phyloP scores from a whole-genome alignment of 2,113 vertebrate species.

The Alexandromys fortis region DNA sequence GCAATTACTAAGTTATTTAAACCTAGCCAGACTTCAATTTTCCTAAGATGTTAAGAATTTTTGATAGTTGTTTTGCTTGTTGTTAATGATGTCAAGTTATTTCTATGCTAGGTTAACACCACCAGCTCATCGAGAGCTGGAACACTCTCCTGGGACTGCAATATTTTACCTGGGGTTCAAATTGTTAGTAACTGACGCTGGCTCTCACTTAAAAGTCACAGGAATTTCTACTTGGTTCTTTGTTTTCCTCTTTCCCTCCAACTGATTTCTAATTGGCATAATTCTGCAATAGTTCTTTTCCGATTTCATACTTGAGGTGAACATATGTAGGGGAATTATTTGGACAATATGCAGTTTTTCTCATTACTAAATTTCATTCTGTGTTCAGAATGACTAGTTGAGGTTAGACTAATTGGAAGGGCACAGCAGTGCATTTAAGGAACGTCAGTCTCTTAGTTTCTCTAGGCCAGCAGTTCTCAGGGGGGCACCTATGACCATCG shows the following conservation, averaged over 20 bases:
- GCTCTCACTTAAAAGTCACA: slow-evolving; percentile 15
- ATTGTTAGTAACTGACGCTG: background rate
- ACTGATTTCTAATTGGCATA: background rate
- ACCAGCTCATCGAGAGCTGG: background rate
- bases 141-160: background rate
- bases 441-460: background rate
- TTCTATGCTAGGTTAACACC: background rate
- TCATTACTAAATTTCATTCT: slow-evolving; percentile 39
- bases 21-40: background rate
- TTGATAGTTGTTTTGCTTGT: background rate
- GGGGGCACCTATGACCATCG: background rate
- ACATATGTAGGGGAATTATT: slow-evolving; percentile 43
- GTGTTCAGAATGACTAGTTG: slow-evolving; percentile 34
- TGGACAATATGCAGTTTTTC: slow-evolving; percentile 41
- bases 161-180: slow-evolving; percentile 31
- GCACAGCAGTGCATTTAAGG: background rate
- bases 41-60: background rate
- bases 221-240: background rate
- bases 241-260: background rate
- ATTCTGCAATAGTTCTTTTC: slow-evolving; percentile 4
- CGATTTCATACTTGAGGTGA: slow-evolving; percentile 46
- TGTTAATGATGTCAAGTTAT: background rate
- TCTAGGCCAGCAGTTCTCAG: background rate
- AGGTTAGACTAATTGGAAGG: slow-evolving; percentile 29
- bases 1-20: background rate